These are phyloP conservation scores for Pimephales promelas DNA, from an alignment of 2,113 vertebrate species.

Conservation along the genomic window DNA sequence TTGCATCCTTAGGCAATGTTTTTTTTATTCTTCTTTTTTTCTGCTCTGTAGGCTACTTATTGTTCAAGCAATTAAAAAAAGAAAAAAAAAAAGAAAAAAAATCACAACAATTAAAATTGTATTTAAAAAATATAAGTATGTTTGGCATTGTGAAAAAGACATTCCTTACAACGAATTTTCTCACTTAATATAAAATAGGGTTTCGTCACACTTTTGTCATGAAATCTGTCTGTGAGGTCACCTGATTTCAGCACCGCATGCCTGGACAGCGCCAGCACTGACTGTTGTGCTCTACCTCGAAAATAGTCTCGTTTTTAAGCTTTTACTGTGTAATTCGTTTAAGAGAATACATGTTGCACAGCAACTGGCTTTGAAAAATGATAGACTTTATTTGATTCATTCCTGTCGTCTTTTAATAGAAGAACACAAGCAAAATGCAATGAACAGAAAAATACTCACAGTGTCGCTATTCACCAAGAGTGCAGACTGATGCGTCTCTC, in stretches of 20 bases:
- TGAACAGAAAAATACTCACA: not conserved
- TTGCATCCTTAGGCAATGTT: no score
- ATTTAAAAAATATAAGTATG: not conserved
- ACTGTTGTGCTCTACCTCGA: not conserved
- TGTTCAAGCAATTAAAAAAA: no score
- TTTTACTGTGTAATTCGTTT: not conserved
- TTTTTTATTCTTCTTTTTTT: no score
- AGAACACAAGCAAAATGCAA: not conserved
- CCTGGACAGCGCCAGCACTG: not conserved
- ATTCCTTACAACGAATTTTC: not conserved
- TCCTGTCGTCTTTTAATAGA: not conserved
- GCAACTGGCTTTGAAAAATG: not conserved
- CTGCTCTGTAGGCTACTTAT: no score
- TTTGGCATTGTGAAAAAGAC: not conserved
- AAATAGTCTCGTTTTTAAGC: not conserved
- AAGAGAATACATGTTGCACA: not conserved
- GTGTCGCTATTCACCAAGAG: conserved; percentile 42
- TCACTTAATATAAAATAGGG: not conserved
- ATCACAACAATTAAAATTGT: not conserved
- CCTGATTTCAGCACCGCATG: not conserved
- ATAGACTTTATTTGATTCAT: not conserved
- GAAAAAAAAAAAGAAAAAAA: no score
- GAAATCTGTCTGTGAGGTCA: not conserved
- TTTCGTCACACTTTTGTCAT: not conserved
- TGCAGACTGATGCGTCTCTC: not conserved